Evolutionary conservation across 2,888 invertebrate species (phyloP), one percentile per base, ranked within the genome.

Genomic region (Rhogogaster chlorosoma): DNA sequence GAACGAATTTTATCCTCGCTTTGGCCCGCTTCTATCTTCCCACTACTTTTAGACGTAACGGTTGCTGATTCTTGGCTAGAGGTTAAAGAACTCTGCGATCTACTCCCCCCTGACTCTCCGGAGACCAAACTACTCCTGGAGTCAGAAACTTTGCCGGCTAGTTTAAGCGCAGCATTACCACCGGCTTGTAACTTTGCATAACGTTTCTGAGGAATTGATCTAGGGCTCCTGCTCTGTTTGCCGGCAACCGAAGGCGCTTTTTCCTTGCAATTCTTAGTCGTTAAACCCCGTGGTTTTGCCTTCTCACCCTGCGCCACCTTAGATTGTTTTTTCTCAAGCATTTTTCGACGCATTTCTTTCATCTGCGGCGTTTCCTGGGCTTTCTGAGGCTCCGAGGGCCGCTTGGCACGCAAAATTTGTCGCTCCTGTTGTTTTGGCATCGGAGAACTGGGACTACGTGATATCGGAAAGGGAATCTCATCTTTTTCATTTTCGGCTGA

Each of bases 311-410:
- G 22, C 2, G n/a, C 70, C 32, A 61, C 29, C 22, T 80, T 86
- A 0, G 86, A 38, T 85, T 29, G 71, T 85, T 88, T 88, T 32
- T 84, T 89, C 12, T 88, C 86, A 38, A 87, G 57, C 4, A 89
- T 87, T 83, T 89, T 89, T n/a, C 89, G 87, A 36, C 89, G 84
- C 53, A 91, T 38, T 2, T 64, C 84, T 32, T 85, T 87, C 91
- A 91, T 91, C 84, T 91, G 90, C 0, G 90, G 89, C 0, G 91
- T 92, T 7, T 91, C 91, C 18, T 84, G 88, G 0, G 85, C 45
- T 12, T 84, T 77, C n/a, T 26, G 15, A 57, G 36, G 36, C 53
- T 22, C 7, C 5, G 29, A 38, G 18, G 26, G 36, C 64, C 89
- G 86, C 57, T 84, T 90, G 2, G 89, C 89, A 77, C 84, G 83